phyloP scores from a whole-genome alignment of 2,797 vertebrate genomes.

The Fratercula arctica region DNA sequence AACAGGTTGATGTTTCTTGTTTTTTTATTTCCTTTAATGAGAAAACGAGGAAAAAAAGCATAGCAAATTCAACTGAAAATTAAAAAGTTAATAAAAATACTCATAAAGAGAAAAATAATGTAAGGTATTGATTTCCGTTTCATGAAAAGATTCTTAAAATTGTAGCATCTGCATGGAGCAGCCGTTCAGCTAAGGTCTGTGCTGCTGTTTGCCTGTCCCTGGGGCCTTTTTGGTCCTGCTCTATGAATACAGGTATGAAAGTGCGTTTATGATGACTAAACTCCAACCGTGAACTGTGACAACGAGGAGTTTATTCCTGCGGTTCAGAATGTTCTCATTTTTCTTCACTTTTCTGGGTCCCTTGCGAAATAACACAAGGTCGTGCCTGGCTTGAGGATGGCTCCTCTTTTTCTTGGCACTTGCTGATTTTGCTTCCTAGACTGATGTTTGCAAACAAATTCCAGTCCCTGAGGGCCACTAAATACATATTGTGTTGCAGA shows the following conservation, averaged over 20 bases:
- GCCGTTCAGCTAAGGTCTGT: neutral
- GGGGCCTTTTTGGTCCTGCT: neutral
- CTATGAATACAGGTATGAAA: neutral
- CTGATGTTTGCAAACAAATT: slow-evolving; percentile 26
- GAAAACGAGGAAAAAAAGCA: neutral
- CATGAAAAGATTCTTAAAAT: neutral
- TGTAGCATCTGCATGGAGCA: neutral
- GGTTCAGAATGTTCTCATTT: slow-evolving; percentile 19
- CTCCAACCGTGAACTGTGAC: neutral
- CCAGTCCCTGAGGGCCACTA: neutral
- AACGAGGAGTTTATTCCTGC: slow-evolving; percentile 15
- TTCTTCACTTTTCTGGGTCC: neutral
- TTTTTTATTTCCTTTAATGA: neutral
- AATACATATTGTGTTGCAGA: neutral
- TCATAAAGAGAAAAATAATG: neutral
- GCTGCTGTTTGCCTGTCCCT: neutral
- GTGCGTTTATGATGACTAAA: neutral
- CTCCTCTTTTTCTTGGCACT: slow-evolving; percentile 43
- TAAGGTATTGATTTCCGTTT: neutral
- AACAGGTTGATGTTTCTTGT: neutral
- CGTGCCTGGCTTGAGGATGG: neutral
- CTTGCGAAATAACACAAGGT: slow-evolving; percentile 7
- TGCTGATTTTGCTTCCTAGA: slow-evolving; percentile 10
- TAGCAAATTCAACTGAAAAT: neutral
- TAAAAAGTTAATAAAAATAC: neutral